Evolutionary conservation across 2,113 vertebrate genomes (phyloP), one percentile per base, ranked within the genome.

Genomic region (Talpa occidentalis): DNA sequence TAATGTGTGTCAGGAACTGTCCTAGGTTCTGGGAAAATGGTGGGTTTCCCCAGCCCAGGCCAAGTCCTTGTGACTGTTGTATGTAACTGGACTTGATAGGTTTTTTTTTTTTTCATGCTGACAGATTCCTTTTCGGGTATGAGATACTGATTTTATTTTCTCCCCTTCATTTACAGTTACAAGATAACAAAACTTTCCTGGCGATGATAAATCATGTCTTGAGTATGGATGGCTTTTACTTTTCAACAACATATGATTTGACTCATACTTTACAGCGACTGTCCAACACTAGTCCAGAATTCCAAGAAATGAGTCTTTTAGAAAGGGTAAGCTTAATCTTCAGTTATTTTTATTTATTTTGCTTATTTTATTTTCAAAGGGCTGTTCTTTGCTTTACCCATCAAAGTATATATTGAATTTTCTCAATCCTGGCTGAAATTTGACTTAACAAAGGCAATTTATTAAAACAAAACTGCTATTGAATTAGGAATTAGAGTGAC

Each of bases 251-350:
- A 0, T 99, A 99, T 0, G 99, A 99, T 97, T 97, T 99, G 94
- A 99, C 99, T 0, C 99, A 99, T 94, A 99, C 98, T 6, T 97
- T 99, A 95, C 99, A 99, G 30, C 98, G 99, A 2, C 96, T 99
- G 66, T 99, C 99, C 40, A 99, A 99, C 97, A 99, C 99, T 0
- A 99, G 99, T 98, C 99, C 99, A 0, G 99, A 99, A 96, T 99
- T 99, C 88, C 99, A 99, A 96, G 99, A 99, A 97, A 99, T 99
- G 99, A 99, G 99, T 95, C 98, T 99, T 2, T 98, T 99, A 52
- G 99, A 99, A 98, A 98, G 99, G 98, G 99, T 99, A 97, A 99
- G 98, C 30, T 84, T 92, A 40, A 77, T 0, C 11, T 49, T 89
- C 24, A 42, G 1, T 66, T 59, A 56, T 49, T 79, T 91, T 93